Base-by-base conservation (phyloP, 2,888 invertebrate genomes). In the Seladonia tumulorum region DNA sequence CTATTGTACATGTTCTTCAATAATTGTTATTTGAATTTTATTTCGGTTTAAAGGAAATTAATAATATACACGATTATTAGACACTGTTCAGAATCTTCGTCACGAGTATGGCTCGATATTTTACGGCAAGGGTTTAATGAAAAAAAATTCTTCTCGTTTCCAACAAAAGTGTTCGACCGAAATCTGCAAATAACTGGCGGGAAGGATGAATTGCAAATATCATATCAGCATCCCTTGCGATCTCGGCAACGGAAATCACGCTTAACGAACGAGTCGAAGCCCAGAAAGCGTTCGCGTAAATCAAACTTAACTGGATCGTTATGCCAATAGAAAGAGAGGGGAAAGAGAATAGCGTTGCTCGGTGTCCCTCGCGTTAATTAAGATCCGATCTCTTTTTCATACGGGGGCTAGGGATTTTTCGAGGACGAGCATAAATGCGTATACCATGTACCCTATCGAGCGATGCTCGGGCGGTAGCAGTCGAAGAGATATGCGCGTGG, bases 261-360 rank as follows among this genome's bases (percentile, higher is more conserved):
- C 47, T 78, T 82, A 86, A 83, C 25, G 87, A 87, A 87, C 76
- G 85, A 87, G 75, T 49, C 57, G 22, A 42, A 25, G 25, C 76
- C 70, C 79, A 74, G 88, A 87, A 83, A 87, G 74, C 49, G 80
- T 35, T 10, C 73, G 25, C 71, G 80, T 85, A 87, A 88, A 88
- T 89, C 88, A 88, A 88, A 88, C 63, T 86, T 83, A 88, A 86
- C 87, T 74, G 78, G 84, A 79, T 81, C 88, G 88, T 88, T 88
- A 88, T n/a, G 72, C 72, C 74, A 66, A 76, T 68, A 45, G 35
- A 39, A 45, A 12, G 12, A 45, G 25, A 60, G 14, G 66, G 4
- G 66, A 66, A 16, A 29, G 22, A 66, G 83, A 49, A 79, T 60
- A 75, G 25, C 79, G 70, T 60, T 22, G 53, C 74, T 47, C 57